Evolutionary conservation across 1,140 invertebrate genomes (phyloP).

Genomic region (Cataglyphis hispanica): DNA sequence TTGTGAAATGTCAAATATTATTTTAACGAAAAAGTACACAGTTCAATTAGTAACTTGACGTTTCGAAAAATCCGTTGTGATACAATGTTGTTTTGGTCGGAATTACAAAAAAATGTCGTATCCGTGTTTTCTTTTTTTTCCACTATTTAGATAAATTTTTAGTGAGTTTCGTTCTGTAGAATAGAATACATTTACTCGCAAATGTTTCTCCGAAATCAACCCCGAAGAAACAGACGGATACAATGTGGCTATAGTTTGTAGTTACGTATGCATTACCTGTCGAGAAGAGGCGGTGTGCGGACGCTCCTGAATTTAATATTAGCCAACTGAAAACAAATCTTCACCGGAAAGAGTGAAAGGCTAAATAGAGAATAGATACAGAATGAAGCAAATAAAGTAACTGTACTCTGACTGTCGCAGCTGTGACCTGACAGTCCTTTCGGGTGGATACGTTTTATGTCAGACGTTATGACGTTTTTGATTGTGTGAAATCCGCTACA

Average conservation of each 20-base stretch:
- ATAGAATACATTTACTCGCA: background rate
- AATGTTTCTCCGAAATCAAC: slow-evolving; percentile 12
- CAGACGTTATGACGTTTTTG: background rate
- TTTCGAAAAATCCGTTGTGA: slow-evolving; percentile 24
- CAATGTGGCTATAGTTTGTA: slow-evolving; percentile 12
- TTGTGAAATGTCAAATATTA: background rate
- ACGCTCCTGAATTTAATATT: slow-evolving; percentile 67
- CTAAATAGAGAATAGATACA: background rate
- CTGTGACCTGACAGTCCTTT: background rate
- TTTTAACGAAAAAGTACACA: slow-evolving; percentile 4
- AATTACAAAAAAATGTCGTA: background rate
- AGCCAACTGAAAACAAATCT: slow-evolving; percentile 61
- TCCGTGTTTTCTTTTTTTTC: background rate
- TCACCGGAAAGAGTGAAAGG: slow-evolving; percentile 21
- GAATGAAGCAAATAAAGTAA: slow-evolving; percentile 36
- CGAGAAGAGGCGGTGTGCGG: slow-evolving; percentile 48
- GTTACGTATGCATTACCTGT: slow-evolving; percentile 70
- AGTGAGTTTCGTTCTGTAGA: background rate
- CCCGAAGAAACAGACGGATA: background rate
- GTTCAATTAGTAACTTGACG: slow-evolving; percentile 38
- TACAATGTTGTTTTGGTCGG: background rate
- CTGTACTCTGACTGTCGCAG: slow-evolving; percentile 9
- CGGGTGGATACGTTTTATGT: background rate
- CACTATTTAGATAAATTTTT: slow-evolving; percentile 30
- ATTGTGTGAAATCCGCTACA: background rate